Evolutionary conservation across 2,797 vertebrate species (phyloP).

Genomic region (Acipenser transmontanus): DNA sequence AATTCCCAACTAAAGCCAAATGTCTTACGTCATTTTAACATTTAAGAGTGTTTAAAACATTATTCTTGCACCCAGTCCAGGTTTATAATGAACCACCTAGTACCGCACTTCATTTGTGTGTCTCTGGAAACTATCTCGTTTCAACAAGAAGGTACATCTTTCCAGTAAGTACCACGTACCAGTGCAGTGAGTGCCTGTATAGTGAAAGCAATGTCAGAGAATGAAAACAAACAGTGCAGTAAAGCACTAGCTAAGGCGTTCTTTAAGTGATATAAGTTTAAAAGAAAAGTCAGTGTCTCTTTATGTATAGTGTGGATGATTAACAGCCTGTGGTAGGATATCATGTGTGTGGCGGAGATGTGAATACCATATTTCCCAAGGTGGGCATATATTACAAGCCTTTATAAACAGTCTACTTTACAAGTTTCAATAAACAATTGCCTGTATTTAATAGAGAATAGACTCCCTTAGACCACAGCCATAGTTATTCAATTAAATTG

Average conservation of each 20-base stretch:
- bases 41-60: too few species aligned
- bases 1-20: too few species aligned
- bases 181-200: too few species aligned
- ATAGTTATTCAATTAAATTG: background rate
- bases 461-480: too few species aligned
- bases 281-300: background rate
- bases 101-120: too few species aligned
- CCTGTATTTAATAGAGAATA: background rate
- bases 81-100: too few species aligned
- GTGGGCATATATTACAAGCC: background rate
- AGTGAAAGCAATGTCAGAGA: conserved; percentile 4
- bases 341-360: background rate
- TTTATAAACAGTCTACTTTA: background rate
- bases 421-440: background rate
- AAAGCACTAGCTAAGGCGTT: background rate
- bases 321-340: background rate
- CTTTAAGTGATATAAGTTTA: background rate
- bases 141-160: too few species aligned
- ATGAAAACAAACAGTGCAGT: background rate
- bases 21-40: too few species aligned
- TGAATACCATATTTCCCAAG: background rate
- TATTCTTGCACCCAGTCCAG: too few species aligned
- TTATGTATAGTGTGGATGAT: background rate
- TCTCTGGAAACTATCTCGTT: too few species aligned
- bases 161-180: too few species aligned